Percentiles rank a stretch among this genome's conserved stretches.
Evolutionary conservation across 1,140 invertebrate species (phyloP).

Genomic region (Lepidurus apus): DNA sequence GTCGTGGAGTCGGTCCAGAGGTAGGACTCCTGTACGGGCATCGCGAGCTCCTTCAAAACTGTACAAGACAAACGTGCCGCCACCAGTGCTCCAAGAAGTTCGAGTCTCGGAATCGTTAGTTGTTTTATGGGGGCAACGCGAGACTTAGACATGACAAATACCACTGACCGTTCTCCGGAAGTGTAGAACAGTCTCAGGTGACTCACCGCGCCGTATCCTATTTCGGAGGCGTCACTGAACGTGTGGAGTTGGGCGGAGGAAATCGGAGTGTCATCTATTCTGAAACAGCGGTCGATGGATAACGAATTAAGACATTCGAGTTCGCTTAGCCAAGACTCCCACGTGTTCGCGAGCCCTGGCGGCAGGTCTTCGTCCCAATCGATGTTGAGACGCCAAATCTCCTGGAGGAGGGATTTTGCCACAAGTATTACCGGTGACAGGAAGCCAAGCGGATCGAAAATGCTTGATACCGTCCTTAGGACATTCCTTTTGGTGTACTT

Average conservation of each 20-base stretch:
- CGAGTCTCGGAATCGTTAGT: too few relatives aligned
- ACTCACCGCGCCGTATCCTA: constrained; percentile 29
- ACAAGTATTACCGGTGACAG: too few relatives aligned
- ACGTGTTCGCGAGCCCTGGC: too few relatives aligned
- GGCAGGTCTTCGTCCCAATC: too few relatives aligned
- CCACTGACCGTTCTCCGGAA: neutral
- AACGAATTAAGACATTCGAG: neutral
- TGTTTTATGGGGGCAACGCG: neutral
- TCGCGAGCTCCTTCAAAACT: neutral
- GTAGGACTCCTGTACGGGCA: neutral
- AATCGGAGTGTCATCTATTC: neutral
- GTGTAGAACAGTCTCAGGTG: constrained; percentile 42
- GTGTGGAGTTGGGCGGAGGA: neutral
- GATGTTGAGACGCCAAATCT: too few relatives aligned
- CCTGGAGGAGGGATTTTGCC: too few relatives aligned
- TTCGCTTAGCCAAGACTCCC: neutral
- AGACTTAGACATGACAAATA: neutral
- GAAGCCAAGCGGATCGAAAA: too few relatives aligned
- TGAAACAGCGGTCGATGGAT: neutral
- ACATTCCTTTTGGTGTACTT: too few relatives aligned
- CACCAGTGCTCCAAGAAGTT: too few relatives aligned
- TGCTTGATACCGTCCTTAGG: too few relatives aligned
- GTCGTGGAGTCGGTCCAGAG: constrained; percentile 42
- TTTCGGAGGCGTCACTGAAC: too few relatives aligned
- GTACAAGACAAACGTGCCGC: too few relatives aligned